Conservation (phyloP, 2,113 vertebrate genomes). For the Alaudala cheleensis region DNA sequence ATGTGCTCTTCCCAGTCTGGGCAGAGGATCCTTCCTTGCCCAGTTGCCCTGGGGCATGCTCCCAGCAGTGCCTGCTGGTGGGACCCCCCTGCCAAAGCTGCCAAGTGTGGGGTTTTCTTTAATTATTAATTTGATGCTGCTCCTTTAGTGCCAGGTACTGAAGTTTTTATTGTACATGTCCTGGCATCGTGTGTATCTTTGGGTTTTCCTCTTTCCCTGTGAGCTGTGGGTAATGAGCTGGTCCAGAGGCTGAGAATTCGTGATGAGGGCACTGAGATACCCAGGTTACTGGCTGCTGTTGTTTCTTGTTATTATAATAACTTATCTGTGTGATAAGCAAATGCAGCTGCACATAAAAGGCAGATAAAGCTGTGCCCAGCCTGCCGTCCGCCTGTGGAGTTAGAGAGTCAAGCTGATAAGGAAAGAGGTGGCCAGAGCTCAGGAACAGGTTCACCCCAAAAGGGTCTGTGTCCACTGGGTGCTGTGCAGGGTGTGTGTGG, state of each 20-base stretch:
- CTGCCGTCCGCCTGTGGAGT: not conserved
- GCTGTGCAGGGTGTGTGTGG: not conserved
- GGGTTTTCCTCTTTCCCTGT: not conserved
- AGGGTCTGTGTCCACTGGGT: fast-evolving
- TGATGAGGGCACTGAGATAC: not conserved
- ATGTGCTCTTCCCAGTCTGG: not conserved
- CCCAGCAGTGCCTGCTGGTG: not conserved
- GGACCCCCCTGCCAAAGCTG: not conserved
- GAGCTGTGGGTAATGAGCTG: not conserved
- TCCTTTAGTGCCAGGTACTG: not conserved
- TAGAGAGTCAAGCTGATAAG: not conserved
- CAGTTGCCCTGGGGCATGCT: not conserved
- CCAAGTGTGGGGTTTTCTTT: not conserved
- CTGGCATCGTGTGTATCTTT: not conserved
- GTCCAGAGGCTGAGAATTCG: not conserved
- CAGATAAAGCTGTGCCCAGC: not conserved
- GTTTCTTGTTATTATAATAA: not conserved
- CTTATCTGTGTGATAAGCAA: not conserved
- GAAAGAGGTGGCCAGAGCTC: not conserved
- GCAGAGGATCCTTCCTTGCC: not conserved
- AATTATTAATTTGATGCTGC: not conserved
- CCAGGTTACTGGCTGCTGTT: not conserved
- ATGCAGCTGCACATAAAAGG: not conserved
- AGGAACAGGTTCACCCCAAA: fast-evolving
- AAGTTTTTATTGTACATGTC: not conserved